Percentiles rank a stretch among this genome's conserved stretches.
phyloP scores from a whole-genome alignment of 2,113 vertebrate genomes.

The Phrynosoma platyrhinos region DNA sequence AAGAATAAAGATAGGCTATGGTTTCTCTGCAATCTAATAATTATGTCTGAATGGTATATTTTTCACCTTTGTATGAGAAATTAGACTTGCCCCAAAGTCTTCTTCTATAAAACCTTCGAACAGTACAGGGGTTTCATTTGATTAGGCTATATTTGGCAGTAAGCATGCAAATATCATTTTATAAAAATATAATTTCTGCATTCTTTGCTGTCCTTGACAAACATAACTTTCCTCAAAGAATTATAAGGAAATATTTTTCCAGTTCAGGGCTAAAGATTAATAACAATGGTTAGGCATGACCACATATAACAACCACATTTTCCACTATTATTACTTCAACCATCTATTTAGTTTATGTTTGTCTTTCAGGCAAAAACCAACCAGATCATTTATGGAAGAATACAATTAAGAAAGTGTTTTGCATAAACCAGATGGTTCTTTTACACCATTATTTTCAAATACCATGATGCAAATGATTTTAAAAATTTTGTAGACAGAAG shows the following conservation, averaged over 20 bases:
- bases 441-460: background rate
- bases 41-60: background rate
- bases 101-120: background rate
- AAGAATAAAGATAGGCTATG: background rate
- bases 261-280: background rate
- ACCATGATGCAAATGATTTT: background rate
- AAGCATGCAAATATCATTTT: background rate
- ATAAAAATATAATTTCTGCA: background rate
- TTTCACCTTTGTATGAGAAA: background rate
- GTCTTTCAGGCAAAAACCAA: background rate
- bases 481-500: background rate
- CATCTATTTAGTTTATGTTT: background rate
- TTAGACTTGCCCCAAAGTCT: background rate
- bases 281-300: background rate
- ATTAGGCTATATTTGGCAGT: background rate
- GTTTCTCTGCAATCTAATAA: too few relatives aligned
- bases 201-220: background rate
- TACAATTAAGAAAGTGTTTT: slow-evolving; percentile 17
- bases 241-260: background rate
- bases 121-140: too few relatives aligned
- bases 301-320: background rate
- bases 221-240: background rate
- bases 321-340: background rate
- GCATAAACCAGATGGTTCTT: background rate
- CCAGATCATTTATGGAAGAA: background rate